phyloP scores from a whole-genome alignment of 1,140 invertebrate species.

The Daktulosphaira vitifoliae region DNA sequence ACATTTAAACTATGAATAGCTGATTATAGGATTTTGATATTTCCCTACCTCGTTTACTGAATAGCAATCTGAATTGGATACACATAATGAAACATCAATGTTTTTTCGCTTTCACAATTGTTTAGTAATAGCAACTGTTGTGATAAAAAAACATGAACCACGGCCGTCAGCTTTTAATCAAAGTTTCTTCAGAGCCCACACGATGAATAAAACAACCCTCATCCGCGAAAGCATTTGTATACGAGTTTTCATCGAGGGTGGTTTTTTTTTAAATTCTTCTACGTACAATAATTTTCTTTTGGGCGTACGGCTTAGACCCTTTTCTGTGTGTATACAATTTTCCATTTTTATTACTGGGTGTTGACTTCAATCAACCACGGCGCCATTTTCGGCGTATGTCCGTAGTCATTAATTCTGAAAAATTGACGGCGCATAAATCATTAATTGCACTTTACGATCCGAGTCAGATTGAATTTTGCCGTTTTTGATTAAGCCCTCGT shows the following conservation, averaged over 20 bases:
- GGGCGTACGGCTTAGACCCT: neutral
- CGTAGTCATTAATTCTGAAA: conserved; percentile 18
- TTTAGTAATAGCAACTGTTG: conserved; percentile 9
- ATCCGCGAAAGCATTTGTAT: neutral
- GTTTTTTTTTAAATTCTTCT: conserved; percentile 25
- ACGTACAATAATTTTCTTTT: conserved; percentile 26
- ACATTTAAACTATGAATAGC: too few relatives aligned
- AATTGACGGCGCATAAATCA: neutral
- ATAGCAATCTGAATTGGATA: conserved; percentile 11
- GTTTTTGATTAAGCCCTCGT: conserved; percentile 2
- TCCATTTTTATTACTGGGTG: conserved; percentile 27
- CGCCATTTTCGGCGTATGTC: neutral
- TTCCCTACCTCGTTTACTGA: neutral
- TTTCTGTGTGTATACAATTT: conserved; percentile 8
- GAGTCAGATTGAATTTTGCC: conserved; percentile 1
- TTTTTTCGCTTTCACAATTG: conserved; percentile 10
- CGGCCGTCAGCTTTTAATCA: conserved; percentile 23
- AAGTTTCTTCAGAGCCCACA: conserved; percentile 11
- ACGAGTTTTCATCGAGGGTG: neutral
- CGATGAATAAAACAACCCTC: conserved; percentile 7
- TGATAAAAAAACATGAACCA: conserved; percentile 11
- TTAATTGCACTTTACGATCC: conserved; percentile 20
- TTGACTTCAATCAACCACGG: conserved; percentile 26
- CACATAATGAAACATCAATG: neutral
- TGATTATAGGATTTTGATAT: too few relatives aligned